A percentile compares a stretch with the other conserved stretches of the same genome.
phyloP scores from a whole-genome alignment of 2,797 vertebrate species.

The Hydrophis major region DNA sequence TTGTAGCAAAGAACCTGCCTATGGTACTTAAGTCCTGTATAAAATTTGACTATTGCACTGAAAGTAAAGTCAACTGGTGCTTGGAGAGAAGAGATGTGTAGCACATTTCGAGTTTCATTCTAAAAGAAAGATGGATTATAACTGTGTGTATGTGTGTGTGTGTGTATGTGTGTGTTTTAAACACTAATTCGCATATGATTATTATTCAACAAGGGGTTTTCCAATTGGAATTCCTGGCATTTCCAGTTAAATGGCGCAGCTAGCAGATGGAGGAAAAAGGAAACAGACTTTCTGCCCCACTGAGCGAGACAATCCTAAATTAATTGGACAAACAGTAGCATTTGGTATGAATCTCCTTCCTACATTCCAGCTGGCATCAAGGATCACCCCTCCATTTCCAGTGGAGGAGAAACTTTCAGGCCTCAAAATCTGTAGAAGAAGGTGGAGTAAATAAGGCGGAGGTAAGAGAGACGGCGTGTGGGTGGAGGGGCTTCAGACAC shows the following conservation, averaged over 20 bases:
- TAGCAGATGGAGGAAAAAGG: neutral
- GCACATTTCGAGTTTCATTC: neutral
- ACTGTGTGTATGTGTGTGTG: neutral
- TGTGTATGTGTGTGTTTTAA: neutral
- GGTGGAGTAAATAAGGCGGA: neutral
- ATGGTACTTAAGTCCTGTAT: neutral
- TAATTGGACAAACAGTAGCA: neutral
- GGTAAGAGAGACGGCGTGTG: neutral
- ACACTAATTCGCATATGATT: neutral
- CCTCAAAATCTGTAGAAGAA: neutral
- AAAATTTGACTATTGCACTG: neutral
- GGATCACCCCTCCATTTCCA: neutral
- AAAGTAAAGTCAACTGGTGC: neutral
- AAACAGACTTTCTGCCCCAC: neutral
- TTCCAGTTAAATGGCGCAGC: neutral
- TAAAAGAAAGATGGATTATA: neutral
- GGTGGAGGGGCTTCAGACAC: neutral
- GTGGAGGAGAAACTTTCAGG: neutral
- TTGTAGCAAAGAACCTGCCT: neutral
- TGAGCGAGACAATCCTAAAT: neutral
- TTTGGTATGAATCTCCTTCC: neutral
- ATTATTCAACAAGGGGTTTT: neutral
- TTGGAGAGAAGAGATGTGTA: neutral
- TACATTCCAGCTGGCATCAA: neutral
- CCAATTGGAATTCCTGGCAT: neutral